phyloP scores from a whole-genome alignment of 2,113 vertebrate species.

The Nannobrachium achirus region DNA sequence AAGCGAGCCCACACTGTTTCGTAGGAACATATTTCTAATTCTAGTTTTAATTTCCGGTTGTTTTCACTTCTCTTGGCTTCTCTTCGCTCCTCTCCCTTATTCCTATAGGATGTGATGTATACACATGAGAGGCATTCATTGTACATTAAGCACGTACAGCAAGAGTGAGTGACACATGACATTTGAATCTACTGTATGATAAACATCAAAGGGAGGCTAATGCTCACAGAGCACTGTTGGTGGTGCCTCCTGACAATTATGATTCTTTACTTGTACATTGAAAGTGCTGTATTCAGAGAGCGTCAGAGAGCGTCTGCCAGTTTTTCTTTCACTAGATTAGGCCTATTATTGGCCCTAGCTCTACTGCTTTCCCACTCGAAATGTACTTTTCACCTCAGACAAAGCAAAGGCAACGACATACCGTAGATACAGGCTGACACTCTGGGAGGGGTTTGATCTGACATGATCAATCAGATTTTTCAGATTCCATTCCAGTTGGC shows the following conservation, averaged over 20 bases:
- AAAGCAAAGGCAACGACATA: slow-evolving; percentile 34
- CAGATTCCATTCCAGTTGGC: no score
- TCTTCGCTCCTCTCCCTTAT: background rate
- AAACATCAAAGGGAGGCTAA: slow-evolving; percentile 40
- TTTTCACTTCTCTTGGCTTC: background rate
- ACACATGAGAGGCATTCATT: slow-evolving; percentile 16
- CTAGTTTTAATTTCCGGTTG: no score
- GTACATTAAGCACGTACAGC: slow-evolving; percentile 18
- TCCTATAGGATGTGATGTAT: no score
- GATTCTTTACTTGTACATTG: background rate
- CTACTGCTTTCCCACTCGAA: slow-evolving; percentile 33
- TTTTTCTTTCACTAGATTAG: slow-evolving; percentile 10
- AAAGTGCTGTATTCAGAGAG: slow-evolving; percentile 34
- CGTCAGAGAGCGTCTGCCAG: slow-evolving; percentile 10
- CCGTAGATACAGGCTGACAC: no score
- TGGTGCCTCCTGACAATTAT: slow-evolving; percentile 40
- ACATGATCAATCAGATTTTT: no score
- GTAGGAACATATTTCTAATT: no score
- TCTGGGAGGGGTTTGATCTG: no score
- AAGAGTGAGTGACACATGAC: slow-evolving; percentile 46
- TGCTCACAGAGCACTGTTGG: slow-evolving; percentile 17
- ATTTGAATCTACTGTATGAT: slow-evolving; percentile 48
- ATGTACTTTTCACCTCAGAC: slow-evolving; percentile 37
- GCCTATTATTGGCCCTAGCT: slow-evolving; percentile 34
- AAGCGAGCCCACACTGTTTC: no score